phyloP scores from a whole-genome alignment of 2,797 vertebrate species.

The Sebastes steindachneri region DNA sequence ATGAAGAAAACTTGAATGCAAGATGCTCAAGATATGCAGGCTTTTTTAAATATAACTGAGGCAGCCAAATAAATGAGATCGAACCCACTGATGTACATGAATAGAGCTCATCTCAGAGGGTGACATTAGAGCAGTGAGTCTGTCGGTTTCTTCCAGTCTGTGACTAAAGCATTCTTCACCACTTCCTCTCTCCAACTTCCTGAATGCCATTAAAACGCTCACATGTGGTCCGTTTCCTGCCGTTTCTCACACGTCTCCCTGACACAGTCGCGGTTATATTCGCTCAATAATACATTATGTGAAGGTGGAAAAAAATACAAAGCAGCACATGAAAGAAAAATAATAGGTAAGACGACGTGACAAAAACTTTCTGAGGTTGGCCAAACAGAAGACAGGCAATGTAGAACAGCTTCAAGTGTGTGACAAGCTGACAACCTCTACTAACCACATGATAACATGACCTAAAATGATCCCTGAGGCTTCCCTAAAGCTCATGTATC shows the following conservation, averaged over 20 bases:
- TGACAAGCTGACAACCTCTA: conserved; percentile 18
- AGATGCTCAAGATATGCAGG: neutral
- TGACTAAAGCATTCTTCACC: conserved; percentile 70
- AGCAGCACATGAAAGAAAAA: neutral
- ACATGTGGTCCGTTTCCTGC: conserved; percentile 78
- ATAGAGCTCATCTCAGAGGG: conserved; percentile 31
- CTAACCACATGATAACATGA: conserved; percentile 34
- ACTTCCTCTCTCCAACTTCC: conserved; percentile 82
- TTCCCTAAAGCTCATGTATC: conserved; percentile 29
- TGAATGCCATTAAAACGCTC: conserved; percentile 65
- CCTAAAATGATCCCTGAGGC: conserved; percentile 45
- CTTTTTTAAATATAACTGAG: neutral
- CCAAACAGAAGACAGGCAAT: neutral
- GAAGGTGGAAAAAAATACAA: neutral
- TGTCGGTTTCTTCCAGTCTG: conserved; percentile 48
- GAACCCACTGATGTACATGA: conserved; percentile 9
- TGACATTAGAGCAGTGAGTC: conserved; percentile 40
- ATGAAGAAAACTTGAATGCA: neutral
- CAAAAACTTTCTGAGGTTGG: neutral
- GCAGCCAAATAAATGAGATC: neutral
- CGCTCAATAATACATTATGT: neutral
- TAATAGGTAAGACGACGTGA: neutral
- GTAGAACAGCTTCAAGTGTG: neutral
- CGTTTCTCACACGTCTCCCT: conserved; percentile 36
- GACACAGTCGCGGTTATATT: conserved; percentile 10